A percentile compares a stretch with the other conserved stretches of the same genome.
These are phyloP conservation scores for Apantesis nais DNA, from an alignment of 2,888 invertebrate genomes.

Conservation along the genomic window DNA sequence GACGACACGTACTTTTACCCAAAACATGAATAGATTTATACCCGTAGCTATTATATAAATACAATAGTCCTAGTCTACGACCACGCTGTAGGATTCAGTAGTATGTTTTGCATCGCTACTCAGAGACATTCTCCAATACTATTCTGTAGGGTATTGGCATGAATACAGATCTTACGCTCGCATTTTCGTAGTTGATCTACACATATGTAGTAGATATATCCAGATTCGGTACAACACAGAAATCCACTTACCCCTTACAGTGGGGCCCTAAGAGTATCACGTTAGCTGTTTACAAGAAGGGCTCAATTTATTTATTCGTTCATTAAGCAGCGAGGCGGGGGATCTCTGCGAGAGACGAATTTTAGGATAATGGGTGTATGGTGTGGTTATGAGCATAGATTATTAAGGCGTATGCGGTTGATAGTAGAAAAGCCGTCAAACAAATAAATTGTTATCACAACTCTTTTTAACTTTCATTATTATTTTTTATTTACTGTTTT, in stretches of 20 bases:
- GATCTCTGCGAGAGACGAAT: constrained; percentile 78
- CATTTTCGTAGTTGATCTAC: constrained; percentile 53
- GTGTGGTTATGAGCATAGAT: constrained; percentile 58
- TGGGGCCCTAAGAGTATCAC: constrained; percentile 73
- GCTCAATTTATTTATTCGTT: constrained; percentile 84
- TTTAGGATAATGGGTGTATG: constrained; percentile 78
- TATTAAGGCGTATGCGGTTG: constrained; percentile 50
- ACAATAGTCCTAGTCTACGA: constrained; percentile 16
- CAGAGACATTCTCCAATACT: constrained; percentile 19
- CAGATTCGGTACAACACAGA: constrained; percentile 80
- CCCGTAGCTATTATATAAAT: constrained; percentile 19
- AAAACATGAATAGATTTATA: constrained; percentile 53
- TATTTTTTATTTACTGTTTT: constrained; percentile 15
- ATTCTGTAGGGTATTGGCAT: constrained; percentile 27
- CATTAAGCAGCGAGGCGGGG: constrained; percentile 78
- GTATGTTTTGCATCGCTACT: background rate
- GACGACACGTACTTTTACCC: constrained; percentile 50
- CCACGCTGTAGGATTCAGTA: constrained; percentile 17
- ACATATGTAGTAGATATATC: constrained; percentile 57
- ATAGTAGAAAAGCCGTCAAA: constrained; percentile 43
- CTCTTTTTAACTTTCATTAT: constrained; percentile 32
- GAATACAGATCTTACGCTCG: constrained; percentile 38
- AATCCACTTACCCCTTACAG: constrained; percentile 85
- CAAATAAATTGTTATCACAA: constrained; percentile 47
- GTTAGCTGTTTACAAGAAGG: constrained; percentile 79